Base-by-base conservation (phyloP, 2,113 vertebrate species). In the Nicator chloris region DNA sequence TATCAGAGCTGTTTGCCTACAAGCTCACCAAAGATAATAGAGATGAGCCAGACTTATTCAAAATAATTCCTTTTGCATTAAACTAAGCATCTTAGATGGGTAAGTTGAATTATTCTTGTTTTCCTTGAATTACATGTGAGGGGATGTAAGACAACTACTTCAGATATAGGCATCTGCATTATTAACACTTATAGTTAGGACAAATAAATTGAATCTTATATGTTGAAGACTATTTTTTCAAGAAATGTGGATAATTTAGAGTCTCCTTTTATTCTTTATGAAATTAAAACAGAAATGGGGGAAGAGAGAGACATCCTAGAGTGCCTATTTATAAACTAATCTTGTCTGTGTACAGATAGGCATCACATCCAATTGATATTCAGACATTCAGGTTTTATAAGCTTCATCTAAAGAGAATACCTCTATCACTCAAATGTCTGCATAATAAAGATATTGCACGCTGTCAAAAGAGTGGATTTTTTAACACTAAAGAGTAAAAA, bases 341-440 rank as follows among this genome's bases (percentile, higher is more conserved):
- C 72, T 75, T 82, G 51, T 28, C 56, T 79, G 13, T 84, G 27
- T 87, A 78, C 54, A 53, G 56, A 56, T 64, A 92, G 6, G 10
- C 23, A 86, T 63, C 64, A 86, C 17, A 66, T 78, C 39, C 65
- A 75, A 47, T 51, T 95, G 56, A 86, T 78, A 93, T 86, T 81
- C 86, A 95, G 51, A 51, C 64, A 89, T 87, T 75, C 44, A 84
- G 65, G 10, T 88, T 91, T 95, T 86, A 92, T 93, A 91, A 63
- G 69, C 19, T 90, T 88, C 72, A 90, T 88, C 45, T 94, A 66
- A 92, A 86, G 59, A 92, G 33, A 82, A 89, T 73, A 87, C 20
- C 13, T 87, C 66, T n/a, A 57, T 96, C 86, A 64, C 23, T 88
- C 53, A 96, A 90, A 83, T 40, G 13, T 70, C 72, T 82, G 14